Evolutionary conservation across 2,888 invertebrate genomes (phyloP).

Genomic region (Cataglyphis altisquamis): DNA sequence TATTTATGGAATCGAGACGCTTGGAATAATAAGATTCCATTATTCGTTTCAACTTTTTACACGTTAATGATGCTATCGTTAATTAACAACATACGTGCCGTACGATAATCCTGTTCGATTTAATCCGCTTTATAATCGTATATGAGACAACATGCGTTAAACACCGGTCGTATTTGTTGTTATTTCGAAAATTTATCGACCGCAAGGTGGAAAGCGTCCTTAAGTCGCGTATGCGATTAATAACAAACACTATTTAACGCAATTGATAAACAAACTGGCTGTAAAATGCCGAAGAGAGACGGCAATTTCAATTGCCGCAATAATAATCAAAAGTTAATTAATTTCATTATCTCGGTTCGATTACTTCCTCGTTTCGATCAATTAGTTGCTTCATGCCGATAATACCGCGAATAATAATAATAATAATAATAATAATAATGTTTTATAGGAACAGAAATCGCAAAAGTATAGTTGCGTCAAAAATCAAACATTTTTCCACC

Average conservation of each 20-base stretch:
- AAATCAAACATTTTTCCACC: not conserved
- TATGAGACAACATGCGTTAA: not conserved
- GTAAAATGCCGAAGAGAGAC: slow-evolving; percentile 4
- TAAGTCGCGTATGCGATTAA: slow-evolving; percentile 24
- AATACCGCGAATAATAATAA: not conserved
- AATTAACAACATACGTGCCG: not conserved
- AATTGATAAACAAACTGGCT: slow-evolving; percentile 9
- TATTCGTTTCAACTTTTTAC: not conserved
- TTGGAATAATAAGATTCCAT: not conserved
- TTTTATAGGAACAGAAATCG: not conserved
- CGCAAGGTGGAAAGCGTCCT: slow-evolving; percentile 18
- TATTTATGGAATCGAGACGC: not conserved
- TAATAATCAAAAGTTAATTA: slow-evolving; percentile 44
- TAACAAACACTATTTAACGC: slow-evolving; percentile 27
- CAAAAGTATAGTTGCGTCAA: not conserved
- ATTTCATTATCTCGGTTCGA: slow-evolving; percentile 40
- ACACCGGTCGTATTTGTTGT: not conserved
- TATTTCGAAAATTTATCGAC: slow-evolving; percentile 25
- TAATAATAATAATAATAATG: not conserved
- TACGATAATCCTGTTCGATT: slow-evolving; percentile 34
- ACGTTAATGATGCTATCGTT: not conserved
- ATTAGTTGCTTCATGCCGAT: slow-evolving; percentile 7
- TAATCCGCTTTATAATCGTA: slow-evolving; percentile 40
- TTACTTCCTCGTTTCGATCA: slow-evolving; percentile 2
- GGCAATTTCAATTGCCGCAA: slow-evolving; percentile 23